Base-by-base conservation (phyloP, 2,888 invertebrate genomes). In the Pinctada fucata region DNA sequence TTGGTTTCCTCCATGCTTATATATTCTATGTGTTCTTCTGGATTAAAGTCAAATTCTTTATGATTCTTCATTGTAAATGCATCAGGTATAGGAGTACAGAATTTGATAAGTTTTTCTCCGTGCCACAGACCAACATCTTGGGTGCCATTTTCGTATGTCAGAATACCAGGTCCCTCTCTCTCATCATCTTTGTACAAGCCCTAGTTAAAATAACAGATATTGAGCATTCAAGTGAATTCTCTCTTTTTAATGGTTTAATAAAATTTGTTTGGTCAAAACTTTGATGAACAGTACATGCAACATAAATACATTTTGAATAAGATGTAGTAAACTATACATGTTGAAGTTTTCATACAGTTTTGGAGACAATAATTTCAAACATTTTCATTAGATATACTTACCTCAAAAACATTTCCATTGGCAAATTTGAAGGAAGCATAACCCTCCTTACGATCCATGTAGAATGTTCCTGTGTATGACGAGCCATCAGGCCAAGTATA, bases 41-140 rank as follows among this genome's bases (percentile, higher is more conserved):
- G 83, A 58, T 87, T 84, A 76, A 84, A 91, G 48, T 90, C 90
- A 83, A 91, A 88, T 72, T 92, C 90, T 51, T 86, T 86, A 74
- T 91, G 89, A 49, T 90, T 80, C 13, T 71, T 86, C 84, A 92
- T 87, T 13, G 89, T 86, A 82, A 92, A 92, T 10, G 89, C 89
- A 2, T 85, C 87, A 4, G 82, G 72, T 3, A 90, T 82, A 0
- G 84, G 69, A 3, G 87, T 85, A 74, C 90, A 88, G 45, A 92
- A 84, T 81, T 89, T 90, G 68, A 91, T 82, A 2, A 92, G 83
- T 69, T 89, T 88, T 78, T 92, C 91, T 3, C 91, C 88, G 58
- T 85, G 87, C 92, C 92, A 92, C 50, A 92, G 84, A 1, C 92
- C 92, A 0, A 92, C 91, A 82, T 92, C 92, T 75, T 92, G 90